Evolutionary conservation across 2,888 invertebrate genomes (phyloP), one percentile per base, ranked within the genome.

Genomic region (Argyra leucocephala): DNA sequence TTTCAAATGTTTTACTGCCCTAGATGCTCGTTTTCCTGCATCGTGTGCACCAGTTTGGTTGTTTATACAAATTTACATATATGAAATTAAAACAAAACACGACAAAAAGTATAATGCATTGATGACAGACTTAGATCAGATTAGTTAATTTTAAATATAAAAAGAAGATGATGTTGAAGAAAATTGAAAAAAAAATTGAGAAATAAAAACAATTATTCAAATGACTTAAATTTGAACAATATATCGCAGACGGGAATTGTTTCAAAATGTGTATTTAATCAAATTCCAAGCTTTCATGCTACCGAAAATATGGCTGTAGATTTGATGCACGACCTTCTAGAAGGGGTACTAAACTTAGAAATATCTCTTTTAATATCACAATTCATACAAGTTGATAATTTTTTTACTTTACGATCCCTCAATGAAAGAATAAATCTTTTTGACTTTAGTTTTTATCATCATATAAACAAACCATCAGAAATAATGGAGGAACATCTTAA

Each of bases 271-370:
- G 22, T 36, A 21, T 64, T 64, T 61, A 24, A 37, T 23, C 12
- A 48, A 3, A n/a, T 60, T 23, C 5, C 1, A 37, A 37, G 48
- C 21, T 64, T 61, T 48, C n/a, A 64, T 61, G 64, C 24, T 23
- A 22, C 23, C 9, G 37, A 61, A 61, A 64, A 64, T 48, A 37
- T 48, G 24, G n/a, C 64, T 10, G 64, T 64, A 15, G 64, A 64
- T 23, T 18, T 64, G 3, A 64, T 64, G 64, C 64, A 64, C 48
- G 64, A 64, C 24, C 22, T 64, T 18, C 21, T 64, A 6, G 61
- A 64, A 48, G 64, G 64, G 15, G 26, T 64, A 6, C 12, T 37
- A 37, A 37, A 37, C 12, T 37, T 10, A 10, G 37, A 37, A 37
- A 37, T 37, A 3, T 10, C 37, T 15, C 12, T 15, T 10, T 10